Evolutionary conservation across 2,797 vertebrate species (phyloP), one percentile per base, ranked within the genome.

Genomic region (Lithobates sylvaticus): DNA sequence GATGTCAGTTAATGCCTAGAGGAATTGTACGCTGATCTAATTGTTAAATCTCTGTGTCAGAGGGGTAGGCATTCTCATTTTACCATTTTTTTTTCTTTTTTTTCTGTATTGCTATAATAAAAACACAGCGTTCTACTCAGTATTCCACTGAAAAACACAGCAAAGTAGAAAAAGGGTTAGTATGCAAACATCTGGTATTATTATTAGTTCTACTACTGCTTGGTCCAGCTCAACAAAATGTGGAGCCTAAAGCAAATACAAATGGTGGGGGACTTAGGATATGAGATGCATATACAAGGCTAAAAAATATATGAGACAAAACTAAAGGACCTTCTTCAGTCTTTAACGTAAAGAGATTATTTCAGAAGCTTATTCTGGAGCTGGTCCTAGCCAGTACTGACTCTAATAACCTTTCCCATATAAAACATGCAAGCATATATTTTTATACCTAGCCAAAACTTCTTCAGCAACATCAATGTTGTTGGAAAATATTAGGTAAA

Each of bases 1-100:
- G 84, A 86, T 86, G 84, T 86, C 84, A 86, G 78, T 82, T 81
- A 50, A 86, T 70, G 73, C 71, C 84, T 71, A 70, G 72, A 76
- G 61, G 78, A 86, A 70, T 44, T 86, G 58, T 81, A 76, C 74
- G 44, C 84, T 86, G 50, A 69, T 81, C 80, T 81, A 76, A 86
- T 77, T 86, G 84, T 82, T 81, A 76, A 86, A 76, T 81, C 73
- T 64, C 72, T 75, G 54, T 86, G 73, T 39, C 50, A 81, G 47
- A 76, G 54, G 71, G 78, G 78, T 86, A 76, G 27, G 18, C 7
- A 32, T 85, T 79, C 70, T 71, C 34, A 47, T 39, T 80, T 75
- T 80, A 85, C 84, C 42, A 67, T 12, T 65, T 29, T 65, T 83
- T n/a, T 61, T 71, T 61, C 12, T 36, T 84, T 84, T 72, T 78